Evolutionary conservation across 2,888 invertebrate species (phyloP).

Genomic region (Bruchidius siliquastri): DNA sequence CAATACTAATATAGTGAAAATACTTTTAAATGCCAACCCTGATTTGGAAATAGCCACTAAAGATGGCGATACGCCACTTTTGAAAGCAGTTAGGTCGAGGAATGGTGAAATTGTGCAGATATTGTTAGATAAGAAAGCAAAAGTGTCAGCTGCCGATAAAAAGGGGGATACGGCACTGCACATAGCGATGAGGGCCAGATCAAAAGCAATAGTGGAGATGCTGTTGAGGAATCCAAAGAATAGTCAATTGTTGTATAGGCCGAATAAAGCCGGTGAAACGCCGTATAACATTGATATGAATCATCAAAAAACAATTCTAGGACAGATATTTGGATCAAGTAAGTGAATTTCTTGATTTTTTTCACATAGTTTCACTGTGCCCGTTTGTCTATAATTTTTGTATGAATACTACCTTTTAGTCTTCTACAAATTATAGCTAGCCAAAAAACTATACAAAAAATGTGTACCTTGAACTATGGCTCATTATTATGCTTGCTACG

Average conservation of each 20-base stretch:
- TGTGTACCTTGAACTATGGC: no score
- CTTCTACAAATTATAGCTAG: no score
- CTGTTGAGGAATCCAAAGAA: conserved; percentile 93
- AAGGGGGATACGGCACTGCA: conserved; percentile 94
- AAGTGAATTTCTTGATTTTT: conserved; percentile 27
- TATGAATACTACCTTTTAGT: no score
- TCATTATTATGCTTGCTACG: no score
- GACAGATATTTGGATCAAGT: conserved; percentile 92
- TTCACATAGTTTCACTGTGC: no score
- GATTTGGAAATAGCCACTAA: conserved; percentile 90
- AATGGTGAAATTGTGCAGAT: conserved; percentile 88
- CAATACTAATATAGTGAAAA: conserved; percentile 76
- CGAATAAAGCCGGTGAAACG: conserved; percentile 92
- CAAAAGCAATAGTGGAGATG: conserved; percentile 89
- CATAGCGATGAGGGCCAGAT: conserved; percentile 91
- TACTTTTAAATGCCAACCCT: conserved; percentile 83
- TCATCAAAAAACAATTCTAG: conserved; percentile 90
- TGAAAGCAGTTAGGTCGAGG: conserved; percentile 86
- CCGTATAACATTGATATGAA: conserved; percentile 96
- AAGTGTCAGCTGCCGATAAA: conserved; percentile 85
- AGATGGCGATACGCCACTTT: conserved; percentile 90
- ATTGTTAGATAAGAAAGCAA: conserved; percentile 85
- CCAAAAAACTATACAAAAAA: no score
- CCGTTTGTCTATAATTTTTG: no score
- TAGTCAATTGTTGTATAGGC: conserved; percentile 88